Evolutionary conservation across 2,888 invertebrate genomes (phyloP).

Genomic region (Trachelus troglodyta): DNA sequence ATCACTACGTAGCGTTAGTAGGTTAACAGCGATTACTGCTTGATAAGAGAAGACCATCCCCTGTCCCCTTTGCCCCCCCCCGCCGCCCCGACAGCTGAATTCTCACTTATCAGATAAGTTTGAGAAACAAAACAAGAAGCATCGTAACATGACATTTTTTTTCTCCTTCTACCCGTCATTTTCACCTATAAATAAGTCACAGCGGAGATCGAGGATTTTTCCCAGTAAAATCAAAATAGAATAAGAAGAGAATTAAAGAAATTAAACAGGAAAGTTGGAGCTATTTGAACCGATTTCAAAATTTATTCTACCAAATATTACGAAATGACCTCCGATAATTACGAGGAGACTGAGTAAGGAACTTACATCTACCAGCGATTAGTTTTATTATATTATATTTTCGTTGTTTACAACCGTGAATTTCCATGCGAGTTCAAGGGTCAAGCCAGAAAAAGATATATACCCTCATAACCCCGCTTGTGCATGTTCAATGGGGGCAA

Average conservation of each 20-base stretch:
- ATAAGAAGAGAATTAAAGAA: not conserved
- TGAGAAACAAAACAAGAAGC: not conserved
- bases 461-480: slow-evolving; percentile 23
- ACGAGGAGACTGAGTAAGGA: not conserved
- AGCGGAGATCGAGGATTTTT: not conserved
- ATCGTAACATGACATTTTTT: not conserved
- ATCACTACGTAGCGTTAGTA: slow-evolving; percentile 21
- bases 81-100: not conserved
- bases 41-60: slow-evolving; percentile 13
- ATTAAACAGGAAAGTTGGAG: not conserved
- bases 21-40: slow-evolving; percentile 20
- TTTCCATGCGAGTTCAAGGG: slow-evolving; percentile 27
- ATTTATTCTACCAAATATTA: too few species aligned
- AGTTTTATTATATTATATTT: not conserved
- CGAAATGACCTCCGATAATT: not conserved
- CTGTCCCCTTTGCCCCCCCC: not conserved
- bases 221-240: not conserved
- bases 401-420: not conserved
- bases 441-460: slow-evolving; percentile 31
- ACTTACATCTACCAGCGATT: not conserved
- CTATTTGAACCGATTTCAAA: not conserved
- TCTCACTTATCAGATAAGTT: not conserved
- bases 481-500: slow-evolving; percentile 26
- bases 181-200: not conserved
- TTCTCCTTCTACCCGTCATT: not conserved